Base-by-base conservation (phyloP, 1,140 invertebrate genomes). In the Drosophila santomea region DNA sequence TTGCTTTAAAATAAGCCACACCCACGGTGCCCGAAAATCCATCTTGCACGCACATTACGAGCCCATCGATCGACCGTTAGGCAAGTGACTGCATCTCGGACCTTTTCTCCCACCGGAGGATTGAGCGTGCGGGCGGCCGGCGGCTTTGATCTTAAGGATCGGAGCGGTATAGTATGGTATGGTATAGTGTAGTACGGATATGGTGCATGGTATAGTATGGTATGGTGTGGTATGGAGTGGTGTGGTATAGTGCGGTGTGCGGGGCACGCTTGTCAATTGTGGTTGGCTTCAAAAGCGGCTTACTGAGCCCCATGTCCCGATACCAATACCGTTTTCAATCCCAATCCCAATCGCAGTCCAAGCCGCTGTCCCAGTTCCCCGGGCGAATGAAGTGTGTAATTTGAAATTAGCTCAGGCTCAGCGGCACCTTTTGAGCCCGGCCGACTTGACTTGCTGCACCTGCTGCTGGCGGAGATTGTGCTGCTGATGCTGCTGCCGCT, bases 1-100 rank as follows among this genome's bases (percentile, higher is more conserved):
- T 89, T 89, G 84, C 84, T 80, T 89, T 89, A 89, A 80, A 89
- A 89, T 84, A 89, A 78, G 84, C 76, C 78, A 88, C 83, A 83
- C 83, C 83, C 83, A 86, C 82, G 74, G 60, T 66, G 59, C 71
- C 75, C 76, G 76, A 89, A 80, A 74, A 88, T 75, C 73, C 84
- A 88, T 89, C 76, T 89, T 89, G 83, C 83, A 88, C 80, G 84
- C 84, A 84, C 80, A 83, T 88, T 89, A 88, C 56, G 45, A 67
- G 58, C 47, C 69, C 43, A 63, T 58, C 61, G 64, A 68, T 69
- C 63, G 74, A 77, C 73, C 74, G 74, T 77, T 78, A 78, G 74
- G 54, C 74, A 61, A 71, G 67, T 71, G 64, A 58, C 66, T 68
- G 14, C 44, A 43, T 35, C 25, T 41, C 25, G 51, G 28, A n/a